phyloP scores from a whole-genome alignment of 37 sponge, comb jelly and placozoan species.

The Tethya wilhelma region DNA sequence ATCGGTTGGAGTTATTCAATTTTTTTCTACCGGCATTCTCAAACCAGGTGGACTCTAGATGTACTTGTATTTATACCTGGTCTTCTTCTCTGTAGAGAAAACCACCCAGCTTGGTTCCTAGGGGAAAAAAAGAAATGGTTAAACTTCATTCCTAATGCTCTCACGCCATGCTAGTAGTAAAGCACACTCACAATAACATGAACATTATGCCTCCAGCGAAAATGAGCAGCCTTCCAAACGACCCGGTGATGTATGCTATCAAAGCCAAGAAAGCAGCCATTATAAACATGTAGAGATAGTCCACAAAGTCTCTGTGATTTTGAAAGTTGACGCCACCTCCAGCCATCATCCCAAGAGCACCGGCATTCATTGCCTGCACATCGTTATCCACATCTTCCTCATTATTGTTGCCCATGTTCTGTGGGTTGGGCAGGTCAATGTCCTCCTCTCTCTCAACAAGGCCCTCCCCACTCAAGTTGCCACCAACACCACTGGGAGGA shows the following conservation, averaged over 20 bases:
- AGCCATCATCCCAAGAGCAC: constrained; percentile 24
- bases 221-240: constrained; percentile 60
- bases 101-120: constrained; percentile 85
- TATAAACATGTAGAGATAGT: constrained; percentile 66
- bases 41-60: too few species aligned
- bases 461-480: not conserved
- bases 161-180: not conserved
- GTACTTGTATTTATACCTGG: constrained; percentile 49
- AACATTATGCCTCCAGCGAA: constrained; percentile 62
- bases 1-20: too few species aligned
- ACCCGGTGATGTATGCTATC: constrained; percentile 72
- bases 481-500: not conserved
- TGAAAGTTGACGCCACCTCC: constrained; percentile 3
- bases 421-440: constrained; percentile 18
- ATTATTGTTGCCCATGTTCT: not conserved
- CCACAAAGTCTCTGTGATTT: constrained; percentile 59
- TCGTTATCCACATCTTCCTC: constrained; percentile 10
- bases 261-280: constrained; percentile 56
- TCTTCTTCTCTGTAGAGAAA: constrained; percentile 62
- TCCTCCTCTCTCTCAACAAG: not conserved
- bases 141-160: not conserved
- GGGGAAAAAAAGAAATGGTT: not conserved
- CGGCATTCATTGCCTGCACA: constrained; percentile 32
- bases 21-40: too few species aligned
- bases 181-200: constrained; percentile 70